Evolutionary conservation across 2,888 invertebrate species (phyloP).

Genomic region (Mimas tiliae): DNA sequence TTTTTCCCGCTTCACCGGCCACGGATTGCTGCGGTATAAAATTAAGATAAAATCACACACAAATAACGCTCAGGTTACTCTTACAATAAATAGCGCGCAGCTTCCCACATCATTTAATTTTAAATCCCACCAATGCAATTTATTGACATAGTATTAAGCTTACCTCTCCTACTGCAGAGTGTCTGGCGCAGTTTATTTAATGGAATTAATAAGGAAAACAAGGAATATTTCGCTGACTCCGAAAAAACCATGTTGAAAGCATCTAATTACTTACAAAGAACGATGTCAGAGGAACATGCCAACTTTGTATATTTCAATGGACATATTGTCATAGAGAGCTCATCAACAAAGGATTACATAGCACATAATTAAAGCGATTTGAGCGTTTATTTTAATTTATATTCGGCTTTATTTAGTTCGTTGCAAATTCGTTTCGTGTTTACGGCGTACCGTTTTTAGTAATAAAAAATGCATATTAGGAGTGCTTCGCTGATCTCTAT

Average conservation of each 20-base stretch:
- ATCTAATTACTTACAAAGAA: constrained; percentile 38
- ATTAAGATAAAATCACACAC: constrained; percentile 58
- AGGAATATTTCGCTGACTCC: constrained; percentile 33
- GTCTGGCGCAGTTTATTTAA: constrained; percentile 12
- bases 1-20: constrained; percentile 60
- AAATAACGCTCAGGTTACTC: constrained; percentile 59
- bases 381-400: constrained; percentile 7
- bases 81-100: constrained; percentile 28
- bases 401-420: constrained; percentile 4
- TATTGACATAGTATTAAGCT: constrained; percentile 38
- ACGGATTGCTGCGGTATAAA: constrained; percentile 51
- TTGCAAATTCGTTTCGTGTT: constrained; percentile 14
- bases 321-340: constrained; percentile 31
- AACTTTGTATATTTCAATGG: constrained; percentile 27
- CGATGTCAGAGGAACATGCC: constrained; percentile 31
- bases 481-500: too few relatives aligned
- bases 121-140: constrained; percentile 28
- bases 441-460: not conserved
- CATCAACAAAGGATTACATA: constrained; percentile 39
- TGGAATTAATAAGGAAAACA: constrained; percentile 39
- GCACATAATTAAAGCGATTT: constrained; percentile 26
- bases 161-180: constrained; percentile 13
- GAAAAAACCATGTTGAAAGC: constrained; percentile 31
- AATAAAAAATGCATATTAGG: constrained; percentile 9
- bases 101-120: constrained; percentile 45